Conservation (phyloP, 2,888 invertebrate genomes). For the Lottia gigantea region DNA sequence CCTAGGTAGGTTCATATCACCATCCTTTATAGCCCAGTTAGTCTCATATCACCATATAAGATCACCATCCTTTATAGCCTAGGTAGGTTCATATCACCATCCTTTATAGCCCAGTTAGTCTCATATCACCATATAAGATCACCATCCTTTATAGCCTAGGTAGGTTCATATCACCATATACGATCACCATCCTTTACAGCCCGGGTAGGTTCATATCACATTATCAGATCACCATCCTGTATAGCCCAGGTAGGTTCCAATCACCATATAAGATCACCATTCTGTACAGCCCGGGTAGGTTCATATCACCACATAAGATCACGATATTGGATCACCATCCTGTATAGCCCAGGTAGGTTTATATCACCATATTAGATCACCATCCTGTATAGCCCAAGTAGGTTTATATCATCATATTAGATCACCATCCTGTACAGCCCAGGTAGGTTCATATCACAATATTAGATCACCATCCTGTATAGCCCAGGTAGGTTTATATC, state of each 20-base stretch:
- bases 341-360: conserved; percentile 38
- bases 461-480: conserved; percentile 19
- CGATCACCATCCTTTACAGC: conserved; percentile 31
- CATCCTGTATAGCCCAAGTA: conserved; percentile 35
- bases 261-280: conserved; percentile 10
- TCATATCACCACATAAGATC: conserved; percentile 29
- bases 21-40: conserved; percentile 60
- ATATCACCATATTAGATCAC: conserved; percentile 19
- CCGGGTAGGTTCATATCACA: conserved; percentile 36
- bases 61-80: conserved; percentile 52
- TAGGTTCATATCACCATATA: conserved; percentile 31
- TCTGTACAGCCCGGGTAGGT: conserved; percentile 60
- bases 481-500: conserved; percentile 38
- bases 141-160: conserved; percentile 59
- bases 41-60: conserved; percentile 22
- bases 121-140: conserved; percentile 22
- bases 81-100: conserved; percentile 43
- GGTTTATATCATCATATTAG: conserved; percentile 26
- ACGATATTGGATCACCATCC: conserved; percentile 11
- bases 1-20: conserved; percentile 49
- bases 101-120: conserved; percentile 60
- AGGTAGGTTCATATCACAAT: conserved; percentile 44
- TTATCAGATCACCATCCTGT: conserved; percentile 31
- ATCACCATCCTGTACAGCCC: conserved; percentile 49
- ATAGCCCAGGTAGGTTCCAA: conserved; percentile 58